phyloP scores from a whole-genome alignment of 2,113 vertebrate genomes.

The Phalacrocorax carbo region DNA sequence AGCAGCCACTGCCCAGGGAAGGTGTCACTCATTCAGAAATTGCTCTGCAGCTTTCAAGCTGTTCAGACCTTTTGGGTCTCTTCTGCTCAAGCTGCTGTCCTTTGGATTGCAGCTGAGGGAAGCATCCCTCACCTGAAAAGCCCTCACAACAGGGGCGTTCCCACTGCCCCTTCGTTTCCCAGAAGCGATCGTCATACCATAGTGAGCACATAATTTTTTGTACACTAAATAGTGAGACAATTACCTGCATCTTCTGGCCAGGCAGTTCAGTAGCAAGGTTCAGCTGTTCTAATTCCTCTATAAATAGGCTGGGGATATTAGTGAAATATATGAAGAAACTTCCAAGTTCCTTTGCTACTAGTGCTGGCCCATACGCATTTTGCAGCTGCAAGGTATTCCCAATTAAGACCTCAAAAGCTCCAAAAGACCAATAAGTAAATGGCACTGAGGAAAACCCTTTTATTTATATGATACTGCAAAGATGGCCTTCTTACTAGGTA shows the following conservation, averaged over 20 bases:
- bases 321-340: not conserved
- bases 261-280: not conserved
- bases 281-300: not conserved
- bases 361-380: not conserved
- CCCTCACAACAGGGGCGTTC: not conserved
- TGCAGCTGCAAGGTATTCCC: not conserved
- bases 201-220: fast-evolving
- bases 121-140: not conserved
- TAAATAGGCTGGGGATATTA: not conserved
- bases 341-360: not conserved
- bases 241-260: not conserved
- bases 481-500: not conserved
- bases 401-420: not conserved
- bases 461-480: not conserved
- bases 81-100: not conserved
- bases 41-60: not conserved
- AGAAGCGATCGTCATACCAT: fast-evolving
- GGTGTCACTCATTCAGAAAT: not conserved
- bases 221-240: fast-evolving
- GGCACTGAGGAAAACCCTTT: not conserved
- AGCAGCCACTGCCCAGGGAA: not conserved
- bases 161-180: not conserved
- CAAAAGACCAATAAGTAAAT: not conserved
- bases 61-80: not conserved
- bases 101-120: not conserved